Conservation (phyloP, 2,113 vertebrate genomes). For the Porphyrio hochstetteri region DNA sequence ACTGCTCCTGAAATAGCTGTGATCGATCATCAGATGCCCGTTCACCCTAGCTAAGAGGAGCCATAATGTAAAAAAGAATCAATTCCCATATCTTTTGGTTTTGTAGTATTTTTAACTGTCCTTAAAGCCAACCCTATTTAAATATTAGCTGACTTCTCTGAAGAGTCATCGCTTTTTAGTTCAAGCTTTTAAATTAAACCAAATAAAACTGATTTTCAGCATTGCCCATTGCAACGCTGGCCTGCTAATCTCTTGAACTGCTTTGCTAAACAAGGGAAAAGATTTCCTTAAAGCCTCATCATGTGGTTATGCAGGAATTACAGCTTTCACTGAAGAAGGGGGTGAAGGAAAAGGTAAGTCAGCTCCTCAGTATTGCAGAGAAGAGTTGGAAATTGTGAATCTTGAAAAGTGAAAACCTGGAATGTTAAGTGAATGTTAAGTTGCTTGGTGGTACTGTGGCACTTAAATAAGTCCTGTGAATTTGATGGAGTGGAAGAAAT, state of each 20-base stretch:
- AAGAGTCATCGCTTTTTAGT: background rate
- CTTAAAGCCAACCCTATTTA: background rate
- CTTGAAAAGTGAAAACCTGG: background rate
- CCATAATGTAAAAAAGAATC: background rate
- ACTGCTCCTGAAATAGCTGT: background rate
- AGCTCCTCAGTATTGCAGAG: background rate
- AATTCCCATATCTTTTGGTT: background rate
- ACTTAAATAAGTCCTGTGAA: background rate
- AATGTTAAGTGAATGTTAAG: background rate
- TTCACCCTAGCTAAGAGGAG: background rate
- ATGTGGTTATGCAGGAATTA: background rate
- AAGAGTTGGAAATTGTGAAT: background rate
- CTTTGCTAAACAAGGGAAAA: conserved; percentile 1
- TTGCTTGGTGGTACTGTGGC: background rate
- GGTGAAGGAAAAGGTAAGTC: background rate
- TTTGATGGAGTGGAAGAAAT: background rate
- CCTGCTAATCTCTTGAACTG: conserved; percentile 10
- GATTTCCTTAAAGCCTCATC: background rate
- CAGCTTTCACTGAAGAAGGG: background rate
- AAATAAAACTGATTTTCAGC: background rate
- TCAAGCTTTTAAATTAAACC: background rate
- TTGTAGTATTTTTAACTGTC: background rate
- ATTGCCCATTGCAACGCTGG: background rate
- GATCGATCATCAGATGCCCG: background rate
- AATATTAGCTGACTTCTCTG: background rate